These are phyloP conservation scores for Cylas formicarius DNA, from an alignment of 1,140 invertebrate species.

Conservation along the genomic window DNA sequence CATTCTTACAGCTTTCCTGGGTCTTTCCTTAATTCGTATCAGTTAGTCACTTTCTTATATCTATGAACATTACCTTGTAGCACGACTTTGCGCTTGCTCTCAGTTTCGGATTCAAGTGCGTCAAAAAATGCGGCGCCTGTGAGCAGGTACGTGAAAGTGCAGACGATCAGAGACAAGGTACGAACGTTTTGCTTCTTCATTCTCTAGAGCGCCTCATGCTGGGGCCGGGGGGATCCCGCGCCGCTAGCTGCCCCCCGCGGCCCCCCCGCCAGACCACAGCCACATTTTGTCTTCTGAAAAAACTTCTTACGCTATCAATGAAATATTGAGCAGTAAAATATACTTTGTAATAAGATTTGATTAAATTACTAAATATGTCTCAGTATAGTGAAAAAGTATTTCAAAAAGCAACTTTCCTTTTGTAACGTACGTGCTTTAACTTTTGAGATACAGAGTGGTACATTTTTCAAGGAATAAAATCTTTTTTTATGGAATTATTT, in stretches of 20 bases:
- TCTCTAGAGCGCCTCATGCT: slow-evolving; percentile 44
- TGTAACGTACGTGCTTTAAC: slow-evolving; percentile 1
- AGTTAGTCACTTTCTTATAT: too few species aligned
- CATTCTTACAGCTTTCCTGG: too few species aligned
- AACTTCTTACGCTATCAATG: slow-evolving; percentile 1
- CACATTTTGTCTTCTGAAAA: slow-evolving; percentile 31
- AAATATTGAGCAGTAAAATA: neutral
- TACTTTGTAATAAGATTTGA: neutral
- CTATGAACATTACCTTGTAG: slow-evolving; percentile 76
- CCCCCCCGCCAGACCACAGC: slow-evolving; percentile 23
- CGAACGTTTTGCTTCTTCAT: slow-evolving; percentile 98
- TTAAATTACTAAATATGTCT: neutral
- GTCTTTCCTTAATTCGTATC: too few species aligned
- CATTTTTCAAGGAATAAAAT: neutral
- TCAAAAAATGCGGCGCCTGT: slow-evolving; percentile 99
- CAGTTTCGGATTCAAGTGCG: slow-evolving; percentile 91
- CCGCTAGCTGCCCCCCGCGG: slow-evolving; percentile 38
- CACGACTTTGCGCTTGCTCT: slow-evolving; percentile 77
- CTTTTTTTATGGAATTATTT: neutral
- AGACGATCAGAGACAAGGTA: slow-evolving; percentile 96
- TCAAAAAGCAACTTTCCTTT: neutral
- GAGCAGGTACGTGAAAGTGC: slow-evolving; percentile 97
- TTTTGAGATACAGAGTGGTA: neutral
- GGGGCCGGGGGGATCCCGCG: slow-evolving; percentile 38
- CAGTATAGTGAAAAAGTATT: neutral